These are phyloP conservation scores for Thaumatotibia leucotreta DNA, from an alignment of 1,140 invertebrate genomes.

Conservation along the genomic window DNA sequence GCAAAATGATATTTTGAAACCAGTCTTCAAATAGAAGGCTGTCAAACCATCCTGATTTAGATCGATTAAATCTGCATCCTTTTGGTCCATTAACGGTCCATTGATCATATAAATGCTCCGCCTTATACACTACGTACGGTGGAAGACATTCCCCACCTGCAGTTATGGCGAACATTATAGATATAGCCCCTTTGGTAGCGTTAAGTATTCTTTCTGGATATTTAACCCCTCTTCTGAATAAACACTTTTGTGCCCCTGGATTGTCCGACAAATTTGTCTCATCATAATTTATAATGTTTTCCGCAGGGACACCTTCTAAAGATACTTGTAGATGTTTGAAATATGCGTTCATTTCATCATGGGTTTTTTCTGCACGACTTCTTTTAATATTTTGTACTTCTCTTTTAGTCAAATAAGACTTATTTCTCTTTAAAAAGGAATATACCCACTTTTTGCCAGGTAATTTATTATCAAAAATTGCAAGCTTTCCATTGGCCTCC, in stretches of 20 bases:
- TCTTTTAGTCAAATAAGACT: slow-evolving; percentile 5
- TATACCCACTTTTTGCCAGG: background rate
- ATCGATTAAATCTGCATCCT: slow-evolving; percentile 46
- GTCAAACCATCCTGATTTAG: slow-evolving; percentile 58
- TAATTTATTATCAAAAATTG: background rate
- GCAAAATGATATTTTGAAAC: slow-evolving; percentile 35
- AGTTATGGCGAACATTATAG: slow-evolving; percentile 51
- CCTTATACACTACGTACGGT: slow-evolving; percentile 56
- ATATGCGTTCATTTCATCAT: slow-evolving; percentile 11
- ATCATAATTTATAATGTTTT: slow-evolving; percentile 65
- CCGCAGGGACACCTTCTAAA: slow-evolving; percentile 40
- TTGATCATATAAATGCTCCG: slow-evolving; percentile 43
- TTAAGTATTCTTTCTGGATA: slow-evolving; percentile 48
- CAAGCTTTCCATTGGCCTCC: background rate
- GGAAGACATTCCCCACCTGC: slow-evolving; percentile 39
- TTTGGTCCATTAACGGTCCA: slow-evolving; percentile 50
- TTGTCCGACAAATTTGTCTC: slow-evolving; percentile 65
- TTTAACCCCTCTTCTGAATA: slow-evolving; percentile 42
- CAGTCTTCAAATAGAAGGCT: slow-evolving; percentile 48
- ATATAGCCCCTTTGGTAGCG: slow-evolving; percentile 41
- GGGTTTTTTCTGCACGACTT: slow-evolving; percentile 8
- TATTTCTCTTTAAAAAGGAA: background rate
- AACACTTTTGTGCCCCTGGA: slow-evolving; percentile 39
- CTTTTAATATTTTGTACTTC: slow-evolving; percentile 15
- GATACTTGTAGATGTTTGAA: slow-evolving; percentile 15